Evolutionary conservation across 1,140 invertebrate species (phyloP), one percentile per base, ranked within the genome.

Genomic region (Dendroctonus ponderosae): DNA sequence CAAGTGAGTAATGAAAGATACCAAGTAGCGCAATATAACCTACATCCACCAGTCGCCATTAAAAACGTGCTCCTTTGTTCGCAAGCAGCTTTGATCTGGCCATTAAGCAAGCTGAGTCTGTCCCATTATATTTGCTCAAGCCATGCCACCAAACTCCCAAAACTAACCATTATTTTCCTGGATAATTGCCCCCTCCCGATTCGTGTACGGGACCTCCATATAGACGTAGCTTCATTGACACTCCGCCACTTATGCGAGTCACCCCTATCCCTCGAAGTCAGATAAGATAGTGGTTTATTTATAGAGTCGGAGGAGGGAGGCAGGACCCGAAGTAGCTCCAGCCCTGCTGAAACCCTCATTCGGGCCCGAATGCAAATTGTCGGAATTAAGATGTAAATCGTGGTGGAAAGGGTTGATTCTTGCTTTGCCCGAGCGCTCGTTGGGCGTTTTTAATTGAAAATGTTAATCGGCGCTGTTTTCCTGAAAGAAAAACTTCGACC

Each of bases 201-300:
- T 62, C 60, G 15, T 62, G 46, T 62, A 43, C 39, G 38, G n/a
- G 54, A 51, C 41, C 49, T 52, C 50, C 12, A 40, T 52, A 6
- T 52, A 62, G 48, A 40, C 38, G 58, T 12, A 46, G 14, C 37
- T 50, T 37, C 46, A 60, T 60, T 62, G 60, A 62, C 60, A 62
- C 58, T 60, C 26, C 26, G 26, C 26, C 26, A 26, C 50, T 62
- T 62, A 62, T 52, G 41, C 48, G 49, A 62, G 60, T 52, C 50
- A 51, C 50, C 60, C 60, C 50, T 62, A 62, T 62, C 60, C 60
- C 49, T 52, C 39, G 49, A 52, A 52, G 37, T 52, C 60, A 62
- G 60, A 62, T 62, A 62, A 62, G 60, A 62, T 62, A 62, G 60
- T 52, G 60, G 60, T 62, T 62, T 62, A 62, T 62, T 62, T 62